phyloP scores from a whole-genome alignment of 2,888 invertebrate genomes.

The Nineta flava region DNA sequence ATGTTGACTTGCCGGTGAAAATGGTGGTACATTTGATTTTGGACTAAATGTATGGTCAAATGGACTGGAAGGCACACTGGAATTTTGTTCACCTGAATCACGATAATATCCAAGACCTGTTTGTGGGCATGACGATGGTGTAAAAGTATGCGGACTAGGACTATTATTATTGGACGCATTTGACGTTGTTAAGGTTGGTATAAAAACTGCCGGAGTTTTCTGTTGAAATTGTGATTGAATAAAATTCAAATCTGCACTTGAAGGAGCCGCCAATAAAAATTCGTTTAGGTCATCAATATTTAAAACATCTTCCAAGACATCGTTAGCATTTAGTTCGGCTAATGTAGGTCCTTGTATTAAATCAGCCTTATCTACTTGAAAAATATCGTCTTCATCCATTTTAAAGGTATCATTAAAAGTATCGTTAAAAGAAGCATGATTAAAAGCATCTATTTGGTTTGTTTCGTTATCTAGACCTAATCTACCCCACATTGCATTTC shows the following conservation, averaged over 20 bases:
- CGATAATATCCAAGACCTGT: conserved; percentile 19
- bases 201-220: conserved; percentile 14
- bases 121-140: conserved; percentile 20
- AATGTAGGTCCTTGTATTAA: conserved; percentile 69
- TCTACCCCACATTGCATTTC: conserved; percentile 30
- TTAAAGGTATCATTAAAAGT: conserved; percentile 32
- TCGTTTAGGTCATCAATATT: conserved; percentile 56
- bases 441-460: conserved; percentile 26
- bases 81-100: conserved; percentile 19
- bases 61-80: conserved; percentile 34
- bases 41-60: conserved; percentile 22
- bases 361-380: conserved; percentile 77
- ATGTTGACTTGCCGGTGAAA: conserved; percentile 51
- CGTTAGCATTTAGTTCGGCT: conserved; percentile 72
- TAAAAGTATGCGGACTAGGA: conserved; percentile 18
- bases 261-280: conserved; percentile 49
- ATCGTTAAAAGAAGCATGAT: too few species aligned
- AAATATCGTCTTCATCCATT: conserved; percentile 80
- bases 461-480: conserved; percentile 11
- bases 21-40: conserved; percentile 28
- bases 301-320: conserved; percentile 64
- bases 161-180: conserved; percentile 15
- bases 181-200: conserved; percentile 10
- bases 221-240: conserved; percentile 12
- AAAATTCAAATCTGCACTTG: conserved; percentile 36